phyloP scores from a whole-genome alignment of 2,797 vertebrate species.

The Loriculus beryllinus region DNA sequence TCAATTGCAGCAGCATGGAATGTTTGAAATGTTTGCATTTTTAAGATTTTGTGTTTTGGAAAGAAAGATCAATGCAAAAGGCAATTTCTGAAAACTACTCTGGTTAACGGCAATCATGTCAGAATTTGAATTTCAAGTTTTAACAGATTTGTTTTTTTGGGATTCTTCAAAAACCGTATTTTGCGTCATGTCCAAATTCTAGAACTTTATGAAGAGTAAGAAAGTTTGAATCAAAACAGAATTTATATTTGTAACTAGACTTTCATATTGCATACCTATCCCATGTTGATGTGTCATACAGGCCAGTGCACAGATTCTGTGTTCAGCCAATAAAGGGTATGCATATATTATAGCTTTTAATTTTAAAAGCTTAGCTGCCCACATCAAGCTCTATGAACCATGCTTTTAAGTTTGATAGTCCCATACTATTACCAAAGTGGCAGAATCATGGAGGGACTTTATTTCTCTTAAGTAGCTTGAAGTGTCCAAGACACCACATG shows the following conservation, averaged over 20 bases:
- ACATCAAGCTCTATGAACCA: background rate
- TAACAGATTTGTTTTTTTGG: background rate
- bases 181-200: background rate
- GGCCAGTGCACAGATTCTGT: background rate
- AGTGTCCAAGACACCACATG: background rate
- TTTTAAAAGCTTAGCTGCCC: background rate
- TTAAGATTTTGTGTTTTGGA: background rate
- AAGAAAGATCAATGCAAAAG: background rate
- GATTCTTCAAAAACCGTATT: background rate
- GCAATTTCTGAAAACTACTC: background rate
- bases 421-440: background rate
- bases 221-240: background rate
- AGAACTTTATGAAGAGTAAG: background rate
- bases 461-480: background rate
- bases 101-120: background rate
- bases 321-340: background rate
- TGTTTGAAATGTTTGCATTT: background rate
- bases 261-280: background rate
- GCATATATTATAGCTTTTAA: background rate
- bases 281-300: background rate
- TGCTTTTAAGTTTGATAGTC: background rate
- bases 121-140: background rate
- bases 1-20: background rate
- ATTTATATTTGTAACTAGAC: background rate
- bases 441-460: background rate